Conservation (phyloP, 1,140 invertebrate genomes). For the Hyphantria cunea region DNA sequence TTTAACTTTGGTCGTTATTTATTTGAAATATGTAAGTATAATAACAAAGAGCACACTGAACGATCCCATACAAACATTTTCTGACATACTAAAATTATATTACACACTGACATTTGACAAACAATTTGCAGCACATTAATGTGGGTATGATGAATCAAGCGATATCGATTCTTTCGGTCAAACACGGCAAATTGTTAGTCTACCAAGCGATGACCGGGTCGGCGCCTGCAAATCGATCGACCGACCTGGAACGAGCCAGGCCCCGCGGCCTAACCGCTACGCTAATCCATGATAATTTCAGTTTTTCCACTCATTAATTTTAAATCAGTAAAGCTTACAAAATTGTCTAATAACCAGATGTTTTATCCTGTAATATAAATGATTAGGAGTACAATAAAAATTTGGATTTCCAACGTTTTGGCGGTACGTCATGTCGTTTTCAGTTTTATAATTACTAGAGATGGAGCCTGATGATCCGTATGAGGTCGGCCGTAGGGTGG, state of each 20-base stretch:
- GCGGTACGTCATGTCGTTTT: too few species aligned
- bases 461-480: too few species aligned
- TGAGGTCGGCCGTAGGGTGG: too few species aligned
- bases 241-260: constrained; percentile 1
- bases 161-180: constrained; percentile 4
- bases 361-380: not conserved
- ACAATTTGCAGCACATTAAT: constrained; percentile 1
- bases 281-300: constrained; percentile 1
- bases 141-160: constrained; percentile 1
- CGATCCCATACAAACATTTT: too few species aligned
- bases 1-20: too few species aligned
- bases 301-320: not conserved
- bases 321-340: not conserved
- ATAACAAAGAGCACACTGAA: too few species aligned
- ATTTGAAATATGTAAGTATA: too few species aligned
- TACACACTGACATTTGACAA: too few species aligned
- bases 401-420: too few species aligned
- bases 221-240: constrained; percentile 44
- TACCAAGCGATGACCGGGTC: constrained; percentile 50
- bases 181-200: constrained; percentile 19
- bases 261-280: not conserved
- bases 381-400: too few species aligned
- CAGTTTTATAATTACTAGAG: too few species aligned
- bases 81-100: too few species aligned
- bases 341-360: not conserved